Evolutionary conservation across 2,888 invertebrate species (phyloP).

Genomic region (Pristionchus mayeri): DNA sequence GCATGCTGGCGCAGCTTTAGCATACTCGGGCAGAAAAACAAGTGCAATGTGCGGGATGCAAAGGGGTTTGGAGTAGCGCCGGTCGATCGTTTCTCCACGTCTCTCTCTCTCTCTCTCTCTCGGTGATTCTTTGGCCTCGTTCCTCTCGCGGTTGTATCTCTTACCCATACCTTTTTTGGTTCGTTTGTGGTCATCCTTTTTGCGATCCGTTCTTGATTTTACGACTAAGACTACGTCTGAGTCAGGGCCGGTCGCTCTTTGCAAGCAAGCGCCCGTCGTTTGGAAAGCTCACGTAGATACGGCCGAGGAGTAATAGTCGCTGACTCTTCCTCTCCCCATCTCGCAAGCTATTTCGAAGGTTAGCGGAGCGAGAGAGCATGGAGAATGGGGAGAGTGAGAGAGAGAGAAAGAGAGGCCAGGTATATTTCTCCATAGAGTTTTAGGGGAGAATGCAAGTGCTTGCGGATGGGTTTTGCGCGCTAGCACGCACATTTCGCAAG

Average conservation of each 20-base stretch:
- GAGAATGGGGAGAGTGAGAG: no score
- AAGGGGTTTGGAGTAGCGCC: no score
- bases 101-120: not conserved
- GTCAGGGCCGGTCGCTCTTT: not conserved
- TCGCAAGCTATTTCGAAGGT: no score
- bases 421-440: no score
- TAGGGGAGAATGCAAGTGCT: conserved; percentile 21
- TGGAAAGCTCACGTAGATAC: conserved; percentile 1
- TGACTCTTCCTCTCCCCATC: no score
- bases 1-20: no score
- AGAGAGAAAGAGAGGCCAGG: conserved; percentile 3
- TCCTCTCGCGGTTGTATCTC: not conserved
- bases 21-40: no score
- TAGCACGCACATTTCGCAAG: not conserved
- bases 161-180: not conserved
- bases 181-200: not conserved
- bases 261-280: not conserved
- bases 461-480: not conserved
- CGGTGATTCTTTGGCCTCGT: conserved; percentile 14
- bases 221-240: conserved; percentile 25
- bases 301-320: no score
- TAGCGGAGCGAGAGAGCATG: no score
- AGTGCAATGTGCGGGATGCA: no score
- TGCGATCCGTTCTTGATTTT: not conserved
- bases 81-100: no score